Evolutionary conservation across 2,113 vertebrate species (phyloP).

Genomic region (Gopherus evgoodei): DNA sequence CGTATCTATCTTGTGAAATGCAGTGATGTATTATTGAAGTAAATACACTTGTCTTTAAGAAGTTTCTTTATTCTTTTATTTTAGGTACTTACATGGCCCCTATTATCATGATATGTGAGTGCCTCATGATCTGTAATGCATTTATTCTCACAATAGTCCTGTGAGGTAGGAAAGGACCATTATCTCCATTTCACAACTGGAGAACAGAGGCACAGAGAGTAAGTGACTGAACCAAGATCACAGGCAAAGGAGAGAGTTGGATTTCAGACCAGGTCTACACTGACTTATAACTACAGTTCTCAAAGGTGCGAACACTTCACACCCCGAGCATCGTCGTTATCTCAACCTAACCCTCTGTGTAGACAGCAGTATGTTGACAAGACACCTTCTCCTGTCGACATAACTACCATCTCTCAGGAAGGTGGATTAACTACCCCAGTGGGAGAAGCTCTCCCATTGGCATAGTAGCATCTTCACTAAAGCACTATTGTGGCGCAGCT

Average conservation of each 20-base stretch:
- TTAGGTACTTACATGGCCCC: fast-evolving
- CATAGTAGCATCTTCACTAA: not conserved
- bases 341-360: too few relatives aligned
- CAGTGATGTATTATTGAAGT: conserved; percentile 70
- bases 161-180: not conserved
- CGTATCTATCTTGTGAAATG: conserved; percentile 67
- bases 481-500: not conserved
- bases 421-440: too few relatives aligned
- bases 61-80: fast-evolving
- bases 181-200: not conserved
- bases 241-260: not conserved
- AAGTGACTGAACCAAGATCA: not conserved
- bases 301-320: not conserved
- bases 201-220: not conserved
- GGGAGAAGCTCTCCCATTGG: not conserved
- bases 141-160: not conserved
- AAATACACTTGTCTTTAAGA: conserved; percentile 67
- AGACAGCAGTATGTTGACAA: too few relatives aligned
- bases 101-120: not conserved
- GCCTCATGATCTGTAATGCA: not conserved
- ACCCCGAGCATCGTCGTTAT: too few relatives aligned
- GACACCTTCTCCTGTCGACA: too few relatives aligned
- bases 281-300: not conserved
- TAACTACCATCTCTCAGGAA: too few relatives aligned
- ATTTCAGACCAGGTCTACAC: not conserved